Base-by-base conservation (phyloP, 2,797 vertebrate genomes). In the Podarcis siculus region DNA sequence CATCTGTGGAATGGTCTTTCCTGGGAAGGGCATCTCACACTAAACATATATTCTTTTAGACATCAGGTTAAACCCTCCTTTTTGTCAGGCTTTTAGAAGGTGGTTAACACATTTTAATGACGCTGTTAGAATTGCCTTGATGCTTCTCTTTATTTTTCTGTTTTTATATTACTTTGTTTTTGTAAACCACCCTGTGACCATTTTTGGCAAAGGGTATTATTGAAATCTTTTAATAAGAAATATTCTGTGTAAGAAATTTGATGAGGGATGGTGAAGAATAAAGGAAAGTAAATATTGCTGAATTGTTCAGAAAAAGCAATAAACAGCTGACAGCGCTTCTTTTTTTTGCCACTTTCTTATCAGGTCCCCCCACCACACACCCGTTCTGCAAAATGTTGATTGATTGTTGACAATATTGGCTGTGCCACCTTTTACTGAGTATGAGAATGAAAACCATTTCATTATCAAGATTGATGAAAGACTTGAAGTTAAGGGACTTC, bases 401-500 rank as follows among this genome's bases (percentile, higher is more conserved):
- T n/a, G 86, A 81, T 81, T 87, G 79, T 27, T 82, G 58, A 30
- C 42, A 30, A 49, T 45, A 76, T 77, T 76, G n/a, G 80, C 73
- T 35, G 23, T 77, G 86, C 58, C 61, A 83, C 37, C 39, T 35
- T 67, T 82, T 87, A 64, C 58, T 49, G 37, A 27, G 30, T 35
- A 66, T 82, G 72, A 55, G 73, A 87, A 87, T 82, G 71, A 87
- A 76, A 87, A 35, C 71, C 37, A 66, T 82, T 87, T 82, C 71
- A 35, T 82, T 87, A 76, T 66, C 37, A 35, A 87, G 79, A 87
- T 25, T 66, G 71, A 87, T 87, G 86, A 82, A 76, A 76, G 61
- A 39, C 58, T 42, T 87, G 86, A 87, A 87, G 79, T 66, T 35
- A 87, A 87, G 72, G 39, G 37, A 82, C 71, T 87, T 87, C 71